Evolutionary conservation across 2,113 vertebrate genomes (phyloP), one percentile per base, ranked within the genome.

Genomic region (Apteryx mantelli): DNA sequence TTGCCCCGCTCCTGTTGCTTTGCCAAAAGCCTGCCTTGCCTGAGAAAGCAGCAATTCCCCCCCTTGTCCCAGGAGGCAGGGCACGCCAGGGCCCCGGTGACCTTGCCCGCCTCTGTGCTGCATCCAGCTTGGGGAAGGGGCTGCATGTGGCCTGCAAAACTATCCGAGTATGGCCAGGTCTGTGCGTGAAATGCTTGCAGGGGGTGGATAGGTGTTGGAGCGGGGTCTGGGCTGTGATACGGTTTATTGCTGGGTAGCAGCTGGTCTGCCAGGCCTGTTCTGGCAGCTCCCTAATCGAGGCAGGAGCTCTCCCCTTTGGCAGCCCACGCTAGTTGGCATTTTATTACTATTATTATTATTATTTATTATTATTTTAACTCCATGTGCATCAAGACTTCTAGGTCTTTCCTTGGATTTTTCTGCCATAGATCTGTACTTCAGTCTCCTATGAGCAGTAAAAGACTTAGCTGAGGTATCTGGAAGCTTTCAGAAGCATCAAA

Each of bases 61-160:
- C 7, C 74, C 46, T 38, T 19, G 7, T 70, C 55, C 28, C 0
- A 0, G n/a, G 48, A 22, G 70, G 25, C 2, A 70, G 70, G 75
- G 34, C 1, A 42, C 65, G 38, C 52, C 24, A 22, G 50, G 76
- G 18, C 4, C 4, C 2, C 3, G 9, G 36, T 61, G 82, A 14
- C 12, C 5, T 28, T 40, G 69, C 36, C 58, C 32, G 19, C 30
- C 11, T 30, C 28, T 53, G n/a, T n/a, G 50, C 65, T 32, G 55
- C 22, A 46, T 15, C 46, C 74, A 73, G 11, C 32, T 11, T 34
- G 75, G 50, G 44, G 8, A 7, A 5, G 1, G 38, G 32, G 19
- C 38, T 32, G 42, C 3, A 4, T 6, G 53, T 28, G 58, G 8
- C 24, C 38, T 9, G 9, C 26, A 55, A 48, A 38, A 15, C 15